These are phyloP conservation scores for Calycopis cecrops DNA, from an alignment of 1,140 invertebrate species.

Conservation along the genomic window DNA sequence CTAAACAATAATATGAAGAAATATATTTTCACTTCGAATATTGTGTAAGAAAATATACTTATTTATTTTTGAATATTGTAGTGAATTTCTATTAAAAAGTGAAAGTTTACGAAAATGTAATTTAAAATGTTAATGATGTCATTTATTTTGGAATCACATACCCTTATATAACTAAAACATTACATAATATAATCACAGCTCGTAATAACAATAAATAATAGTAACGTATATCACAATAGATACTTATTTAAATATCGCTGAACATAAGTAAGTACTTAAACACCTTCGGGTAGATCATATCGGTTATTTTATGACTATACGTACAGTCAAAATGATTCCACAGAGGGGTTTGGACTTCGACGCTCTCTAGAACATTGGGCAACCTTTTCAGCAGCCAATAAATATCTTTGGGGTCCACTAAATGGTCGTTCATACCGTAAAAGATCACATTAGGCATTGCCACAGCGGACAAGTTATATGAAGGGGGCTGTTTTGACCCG, in stretches of 20 bases:
- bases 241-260: slow-evolving; percentile 10
- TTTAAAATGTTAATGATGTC: too few species aligned
- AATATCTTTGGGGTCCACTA: slow-evolving; percentile 47
- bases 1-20: too few species aligned
- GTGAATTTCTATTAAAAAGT: too few species aligned
- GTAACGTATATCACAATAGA: too few species aligned
- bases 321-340: slow-evolving; percentile 55
- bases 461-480: slow-evolving; percentile 71
- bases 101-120: too few species aligned
- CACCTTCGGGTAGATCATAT: slow-evolving; percentile 47
- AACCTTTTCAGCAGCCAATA: slow-evolving; percentile 40
- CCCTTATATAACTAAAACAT: too few species aligned
- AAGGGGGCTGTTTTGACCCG: slow-evolving; percentile 63
- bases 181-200: too few species aligned
- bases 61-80: too few species aligned
- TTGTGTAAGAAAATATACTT: too few species aligned
- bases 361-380: slow-evolving; percentile 42
- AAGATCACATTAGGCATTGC: slow-evolving; percentile 58
- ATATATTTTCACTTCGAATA: too few species aligned
- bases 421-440: slow-evolving; percentile 50
- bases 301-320: slow-evolving; percentile 37
- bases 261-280: slow-evolving; percentile 44
- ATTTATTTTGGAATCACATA: too few species aligned
- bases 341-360: slow-evolving; percentile 39
- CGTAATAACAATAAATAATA: too few species aligned